A percentile compares a stretch with the other conserved stretches of the same genome.
These are phyloP conservation scores for Zoanthus sociatus DNA, from an alignment of 92 coral and sea anemone species.

Conservation along the genomic window DNA sequence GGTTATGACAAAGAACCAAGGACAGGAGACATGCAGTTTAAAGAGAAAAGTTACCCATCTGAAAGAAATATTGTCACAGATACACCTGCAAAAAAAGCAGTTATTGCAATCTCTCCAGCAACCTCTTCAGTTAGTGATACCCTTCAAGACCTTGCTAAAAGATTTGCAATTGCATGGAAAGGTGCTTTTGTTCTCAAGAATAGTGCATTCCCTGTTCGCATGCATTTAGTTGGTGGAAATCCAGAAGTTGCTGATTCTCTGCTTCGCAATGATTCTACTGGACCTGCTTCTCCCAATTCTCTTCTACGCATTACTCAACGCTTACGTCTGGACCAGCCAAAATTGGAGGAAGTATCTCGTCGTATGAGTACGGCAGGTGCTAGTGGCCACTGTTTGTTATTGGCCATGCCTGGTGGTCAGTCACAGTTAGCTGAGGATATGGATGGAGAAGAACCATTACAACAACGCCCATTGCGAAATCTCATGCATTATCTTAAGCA, in stretches of 20 bases:
- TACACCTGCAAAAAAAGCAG: conserved; percentile 76
- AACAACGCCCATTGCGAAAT: conserved; percentile 98
- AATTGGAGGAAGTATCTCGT: conserved; percentile 98
- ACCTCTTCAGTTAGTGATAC: conserved; percentile 81
- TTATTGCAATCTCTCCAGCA: conserved; percentile 56
- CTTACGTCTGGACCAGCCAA: conserved; percentile 99
- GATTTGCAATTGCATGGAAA: conserved; percentile 99
- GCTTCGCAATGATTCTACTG: conserved; percentile 89
- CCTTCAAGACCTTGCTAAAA: conserved; percentile 98
- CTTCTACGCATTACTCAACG: conserved; percentile 96
- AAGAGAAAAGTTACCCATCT: conserved; percentile 65
- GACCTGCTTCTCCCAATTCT: conserved; percentile 76
- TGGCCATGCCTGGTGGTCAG: conserved; percentile 99
- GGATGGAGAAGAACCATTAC: conserved; percentile 85
- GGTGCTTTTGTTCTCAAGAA: conserved; percentile 97
- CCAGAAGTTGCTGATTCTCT: conserved; percentile 98
- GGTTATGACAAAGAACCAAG: conserved; percentile 67
- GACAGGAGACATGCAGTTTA: conserved; percentile 64
- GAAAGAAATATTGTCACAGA: conserved; percentile 66
- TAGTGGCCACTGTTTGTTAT: conserved; percentile 95
- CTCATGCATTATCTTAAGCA: conserved; percentile 98
- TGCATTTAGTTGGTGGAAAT: conserved; percentile 99
- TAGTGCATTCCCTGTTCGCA: conserved; percentile 99
- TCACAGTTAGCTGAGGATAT: conserved; percentile 81
- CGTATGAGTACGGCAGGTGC: conserved; percentile 99